phyloP scores from a whole-genome alignment of 2,888 invertebrate species.

The Chaetogeoica ovagalla region DNA sequence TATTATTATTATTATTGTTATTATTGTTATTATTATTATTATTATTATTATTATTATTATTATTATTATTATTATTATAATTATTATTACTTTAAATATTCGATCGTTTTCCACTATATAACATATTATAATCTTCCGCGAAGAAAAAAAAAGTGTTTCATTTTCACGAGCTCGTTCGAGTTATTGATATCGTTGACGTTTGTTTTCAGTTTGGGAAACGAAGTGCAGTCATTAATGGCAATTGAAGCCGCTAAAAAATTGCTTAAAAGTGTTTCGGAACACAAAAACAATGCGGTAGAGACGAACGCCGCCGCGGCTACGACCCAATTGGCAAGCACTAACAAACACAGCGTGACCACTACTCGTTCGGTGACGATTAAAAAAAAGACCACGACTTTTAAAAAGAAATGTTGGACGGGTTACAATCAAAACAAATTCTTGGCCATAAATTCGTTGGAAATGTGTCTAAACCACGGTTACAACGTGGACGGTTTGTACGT shows the following conservation, averaged over 20 bases:
- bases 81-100: no score
- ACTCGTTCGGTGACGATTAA: slow-evolving; percentile 20
- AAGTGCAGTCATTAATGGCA: background rate
- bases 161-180: no score
- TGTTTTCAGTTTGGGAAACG: slow-evolving; percentile 27
- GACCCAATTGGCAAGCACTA: background rate
- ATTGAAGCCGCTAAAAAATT: background rate
- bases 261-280: no score
- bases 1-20: no score
- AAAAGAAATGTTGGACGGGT: slow-evolving; percentile 25
- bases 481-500: slow-evolving; percentile 35
- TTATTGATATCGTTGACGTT: background rate
- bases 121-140: no score
- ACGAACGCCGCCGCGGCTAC: background rate
- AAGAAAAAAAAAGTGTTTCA: no score
- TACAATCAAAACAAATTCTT: background rate
- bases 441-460: slow-evolving; percentile 4
- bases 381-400: slow-evolving; percentile 5
- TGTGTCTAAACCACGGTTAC: slow-evolving; percentile 29
- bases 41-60: no score
- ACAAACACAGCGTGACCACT: background rate
- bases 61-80: no score
- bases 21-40: no score
- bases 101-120: no score
- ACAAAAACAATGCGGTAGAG: background rate